Conservation (phyloP, 2,888 invertebrate species). For the Caenorhabditis becei region DNA sequence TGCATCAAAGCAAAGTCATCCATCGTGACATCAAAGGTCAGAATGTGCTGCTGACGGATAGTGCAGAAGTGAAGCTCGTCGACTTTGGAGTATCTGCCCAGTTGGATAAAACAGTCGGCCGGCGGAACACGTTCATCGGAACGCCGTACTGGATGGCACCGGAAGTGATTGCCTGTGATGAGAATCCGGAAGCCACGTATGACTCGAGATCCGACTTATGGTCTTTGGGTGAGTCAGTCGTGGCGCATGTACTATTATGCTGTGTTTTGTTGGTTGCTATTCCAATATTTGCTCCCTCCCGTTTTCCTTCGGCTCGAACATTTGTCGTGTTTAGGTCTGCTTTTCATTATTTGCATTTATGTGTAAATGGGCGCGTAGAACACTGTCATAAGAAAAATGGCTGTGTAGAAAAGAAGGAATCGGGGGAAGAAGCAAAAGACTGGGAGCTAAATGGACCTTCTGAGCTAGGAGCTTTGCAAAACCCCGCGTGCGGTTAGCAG, state of each 20-base stretch:
- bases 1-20: slow-evolving; percentile 98
- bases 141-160: slow-evolving; percentile 90
- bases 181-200: slow-evolving; percentile 99
- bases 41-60: slow-evolving; percentile 98
- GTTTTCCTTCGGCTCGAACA: slow-evolving; percentile 28
- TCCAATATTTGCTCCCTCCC: slow-evolving; percentile 47
- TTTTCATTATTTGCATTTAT: slow-evolving; percentile 50
- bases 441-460: background rate
- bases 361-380: slow-evolving; percentile 47
- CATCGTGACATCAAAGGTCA: slow-evolving; percentile 97
- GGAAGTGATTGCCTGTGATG: slow-evolving; percentile 99
- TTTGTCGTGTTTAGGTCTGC: slow-evolving; percentile 44
- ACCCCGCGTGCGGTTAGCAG: slow-evolving; percentile 1
- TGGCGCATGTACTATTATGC: slow-evolving; percentile 24
- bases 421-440: slow-evolving; percentile 1
- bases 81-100: slow-evolving; percentile 99
- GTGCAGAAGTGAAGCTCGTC: slow-evolving; percentile 98
- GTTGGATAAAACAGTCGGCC: slow-evolving; percentile 97
- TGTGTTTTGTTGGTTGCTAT: slow-evolving; percentile 40
- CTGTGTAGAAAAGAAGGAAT: background rate
- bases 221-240: slow-evolving; percentile 83
- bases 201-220: slow-evolving; percentile 87
- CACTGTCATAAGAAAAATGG: slow-evolving; percentile 5
- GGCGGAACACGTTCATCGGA: slow-evolving; percentile 98
- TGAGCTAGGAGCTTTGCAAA: too few species aligned